A percentile compares a stretch with the other conserved stretches of the same genome.
phyloP scores from a whole-genome alignment of 2,797 vertebrate genomes.

The Todus mexicanus region DNA sequence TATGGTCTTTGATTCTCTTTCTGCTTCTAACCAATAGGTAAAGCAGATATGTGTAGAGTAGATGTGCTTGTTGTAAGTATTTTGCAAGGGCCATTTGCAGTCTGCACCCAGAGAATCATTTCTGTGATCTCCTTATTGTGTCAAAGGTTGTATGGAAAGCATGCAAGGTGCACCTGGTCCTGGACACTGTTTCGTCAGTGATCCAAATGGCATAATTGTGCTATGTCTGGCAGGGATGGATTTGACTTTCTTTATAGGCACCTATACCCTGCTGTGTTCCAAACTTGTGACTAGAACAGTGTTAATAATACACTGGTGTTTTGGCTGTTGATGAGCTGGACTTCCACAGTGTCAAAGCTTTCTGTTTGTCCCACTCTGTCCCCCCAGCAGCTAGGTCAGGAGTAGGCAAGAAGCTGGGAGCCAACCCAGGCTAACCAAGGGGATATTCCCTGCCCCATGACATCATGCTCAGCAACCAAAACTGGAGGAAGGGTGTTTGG shows the following conservation, averaged over 20 bases:
- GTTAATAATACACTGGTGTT: not conserved
- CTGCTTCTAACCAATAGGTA: not conserved
- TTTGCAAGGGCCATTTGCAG: not conserved
- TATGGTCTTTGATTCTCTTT: not conserved
- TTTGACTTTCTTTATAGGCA: not conserved
- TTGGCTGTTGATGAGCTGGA: not conserved
- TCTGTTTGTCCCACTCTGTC: not conserved
- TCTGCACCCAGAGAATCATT: not conserved
- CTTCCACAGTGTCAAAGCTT: not conserved
- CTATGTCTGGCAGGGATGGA: not conserved
- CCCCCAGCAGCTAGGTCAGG: not conserved
- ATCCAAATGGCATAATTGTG: not conserved
- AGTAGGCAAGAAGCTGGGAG: not conserved
- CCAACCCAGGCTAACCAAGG: not conserved
- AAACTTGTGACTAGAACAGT: not conserved
- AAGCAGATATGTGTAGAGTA: not conserved
- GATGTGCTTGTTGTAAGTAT: not conserved
- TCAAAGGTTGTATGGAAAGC: not conserved
- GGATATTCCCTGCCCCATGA: not conserved
- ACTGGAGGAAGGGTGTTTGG: not conserved
- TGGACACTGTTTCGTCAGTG: not conserved
- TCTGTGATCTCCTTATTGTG: not conserved
- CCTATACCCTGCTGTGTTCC: not conserved
- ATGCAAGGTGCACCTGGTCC: not conserved
- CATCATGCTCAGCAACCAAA: not conserved